Percentiles rank a stretch among this genome's conserved stretches.
Evolutionary conservation across 1,140 invertebrate genomes (phyloP).

Genomic region (Bilobella aurantiaca): DNA sequence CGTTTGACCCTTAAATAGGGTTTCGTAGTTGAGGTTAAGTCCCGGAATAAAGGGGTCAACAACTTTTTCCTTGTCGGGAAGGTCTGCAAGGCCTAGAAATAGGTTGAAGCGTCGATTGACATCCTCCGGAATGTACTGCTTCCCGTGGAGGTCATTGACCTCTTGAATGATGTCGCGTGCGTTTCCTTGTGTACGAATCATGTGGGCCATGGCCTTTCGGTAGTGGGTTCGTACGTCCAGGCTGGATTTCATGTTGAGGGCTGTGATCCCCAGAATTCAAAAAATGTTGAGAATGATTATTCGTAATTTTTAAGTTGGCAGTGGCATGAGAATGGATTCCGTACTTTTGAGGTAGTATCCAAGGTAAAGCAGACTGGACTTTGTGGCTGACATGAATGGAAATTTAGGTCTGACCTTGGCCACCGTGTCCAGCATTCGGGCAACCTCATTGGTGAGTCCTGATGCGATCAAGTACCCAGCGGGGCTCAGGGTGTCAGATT

Average conservation of each 20-base stretch:
- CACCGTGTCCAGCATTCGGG: slow-evolving; percentile 11
- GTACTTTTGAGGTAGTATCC: slow-evolving; percentile 27
- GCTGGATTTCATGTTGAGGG: slow-evolving; percentile 19
- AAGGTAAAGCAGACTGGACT: slow-evolving; percentile 18
- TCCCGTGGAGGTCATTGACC: slow-evolving; percentile 4
- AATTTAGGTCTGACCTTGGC: slow-evolving; percentile 16
- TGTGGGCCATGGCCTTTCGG: slow-evolving; percentile 25
- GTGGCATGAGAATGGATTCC: not conserved
- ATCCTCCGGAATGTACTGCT: slow-evolving; percentile 10
- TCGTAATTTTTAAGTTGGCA: not conserved
- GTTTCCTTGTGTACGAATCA: slow-evolving; percentile 9
- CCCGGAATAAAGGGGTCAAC: slow-evolving; percentile 18
- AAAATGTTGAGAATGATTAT: not conserved
- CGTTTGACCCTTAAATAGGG: not conserved
- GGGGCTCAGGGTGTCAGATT: slow-evolving; percentile 17
- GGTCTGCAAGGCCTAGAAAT: slow-evolving; percentile 12
- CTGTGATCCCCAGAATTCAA: slow-evolving; percentile 9
- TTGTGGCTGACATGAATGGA: slow-evolving; percentile 18
- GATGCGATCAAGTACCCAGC: slow-evolving; percentile 18
- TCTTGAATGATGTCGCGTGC: slow-evolving; percentile 14
- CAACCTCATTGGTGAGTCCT: slow-evolving; percentile 13
- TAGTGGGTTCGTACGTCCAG: slow-evolving; percentile 18
- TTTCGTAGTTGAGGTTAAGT: slow-evolving; percentile 15
- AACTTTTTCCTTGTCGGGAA: slow-evolving; percentile 18
- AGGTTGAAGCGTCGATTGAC: slow-evolving; percentile 7